Evolutionary conservation across 2,113 vertebrate genomes (phyloP).

Genomic region (Caretta caretta): DNA sequence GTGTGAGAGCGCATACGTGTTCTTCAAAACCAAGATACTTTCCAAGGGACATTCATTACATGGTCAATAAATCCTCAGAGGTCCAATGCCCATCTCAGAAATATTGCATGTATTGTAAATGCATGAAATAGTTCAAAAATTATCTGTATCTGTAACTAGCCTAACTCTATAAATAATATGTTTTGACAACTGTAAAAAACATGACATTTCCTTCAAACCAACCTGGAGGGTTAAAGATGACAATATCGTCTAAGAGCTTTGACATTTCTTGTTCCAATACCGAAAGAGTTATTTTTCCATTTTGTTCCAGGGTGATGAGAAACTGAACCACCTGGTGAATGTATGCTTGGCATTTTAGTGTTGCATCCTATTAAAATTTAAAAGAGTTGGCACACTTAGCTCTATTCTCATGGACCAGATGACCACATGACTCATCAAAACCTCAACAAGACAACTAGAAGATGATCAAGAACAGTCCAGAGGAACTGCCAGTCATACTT

Average conservation of each 20-base stretch:
- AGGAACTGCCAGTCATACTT: slow-evolving; percentile 51
- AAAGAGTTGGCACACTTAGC: accelerated
- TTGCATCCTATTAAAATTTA: slow-evolving; percentile 81
- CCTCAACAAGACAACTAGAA: background rate
- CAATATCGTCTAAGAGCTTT: slow-evolving; percentile 88
- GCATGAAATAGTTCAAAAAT: background rate
- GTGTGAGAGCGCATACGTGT: accelerated
- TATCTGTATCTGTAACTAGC: background rate
- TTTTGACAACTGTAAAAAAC: background rate
- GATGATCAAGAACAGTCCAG: background rate
- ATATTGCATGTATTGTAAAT: background rate
- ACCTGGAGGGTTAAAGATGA: slow-evolving; percentile 93
- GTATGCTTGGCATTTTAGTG: slow-evolving; percentile 84
- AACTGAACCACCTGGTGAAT: slow-evolving; percentile 87
- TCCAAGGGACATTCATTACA: background rate
- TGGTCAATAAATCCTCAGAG: background rate
- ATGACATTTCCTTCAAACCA: slow-evolving; percentile 26
- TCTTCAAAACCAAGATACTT: background rate
- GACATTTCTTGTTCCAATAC: slow-evolving; percentile 90
- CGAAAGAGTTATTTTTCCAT: slow-evolving; percentile 85
- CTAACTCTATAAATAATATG: background rate
- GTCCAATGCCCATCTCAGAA: background rate
- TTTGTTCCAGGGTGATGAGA: slow-evolving; percentile 91
- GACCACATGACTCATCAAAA: background rate
- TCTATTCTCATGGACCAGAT: background rate